Evolutionary conservation across 2,113 vertebrate species (phyloP).

Genomic region (Hiodon alosoides): DNA sequence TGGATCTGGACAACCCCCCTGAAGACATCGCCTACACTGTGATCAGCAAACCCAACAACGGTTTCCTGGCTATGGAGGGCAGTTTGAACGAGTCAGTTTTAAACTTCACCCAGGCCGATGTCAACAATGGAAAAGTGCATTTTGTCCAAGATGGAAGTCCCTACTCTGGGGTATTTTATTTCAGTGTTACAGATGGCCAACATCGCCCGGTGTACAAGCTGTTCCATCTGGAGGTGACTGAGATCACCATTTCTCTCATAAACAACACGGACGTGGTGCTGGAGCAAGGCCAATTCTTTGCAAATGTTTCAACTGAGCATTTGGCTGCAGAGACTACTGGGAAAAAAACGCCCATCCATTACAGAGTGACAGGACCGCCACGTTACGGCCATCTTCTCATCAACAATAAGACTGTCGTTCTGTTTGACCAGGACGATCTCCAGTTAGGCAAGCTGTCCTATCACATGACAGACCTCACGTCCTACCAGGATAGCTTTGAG

Average conservation of each 20-base stretch:
- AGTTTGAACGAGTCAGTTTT: conserved; percentile 56
- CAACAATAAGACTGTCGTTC: conserved; percentile 49
- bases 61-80: conserved; percentile 67
- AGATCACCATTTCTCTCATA: conserved; percentile 64
- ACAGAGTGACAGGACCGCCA: conserved; percentile 64
- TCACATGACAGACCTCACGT: conserved; percentile 65
- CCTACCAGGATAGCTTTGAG: conserved; percentile 63
- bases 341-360: conserved; percentile 63
- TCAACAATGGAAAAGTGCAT: conserved; percentile 66
- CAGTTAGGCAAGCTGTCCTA: conserved; percentile 62
- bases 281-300: conserved; percentile 66
- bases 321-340: conserved; percentile 74
- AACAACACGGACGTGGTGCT: conserved; percentile 68
- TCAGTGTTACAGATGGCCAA: conserved; percentile 80
- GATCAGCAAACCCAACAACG: conserved; percentile 75
- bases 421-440: conserved; percentile 73
- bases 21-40: conserved; percentile 73
- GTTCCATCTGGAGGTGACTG: conserved; percentile 76
- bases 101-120: conserved; percentile 78
- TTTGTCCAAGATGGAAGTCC: conserved; percentile 81
- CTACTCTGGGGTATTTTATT: conserved; percentile 79
- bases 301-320: conserved; percentile 61
- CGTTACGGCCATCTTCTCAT: conserved; percentile 66
- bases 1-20: conserved; percentile 75
- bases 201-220: conserved; percentile 82